Conservation (phyloP, 2,113 vertebrate species). For the Corythaixoides concolor region DNA sequence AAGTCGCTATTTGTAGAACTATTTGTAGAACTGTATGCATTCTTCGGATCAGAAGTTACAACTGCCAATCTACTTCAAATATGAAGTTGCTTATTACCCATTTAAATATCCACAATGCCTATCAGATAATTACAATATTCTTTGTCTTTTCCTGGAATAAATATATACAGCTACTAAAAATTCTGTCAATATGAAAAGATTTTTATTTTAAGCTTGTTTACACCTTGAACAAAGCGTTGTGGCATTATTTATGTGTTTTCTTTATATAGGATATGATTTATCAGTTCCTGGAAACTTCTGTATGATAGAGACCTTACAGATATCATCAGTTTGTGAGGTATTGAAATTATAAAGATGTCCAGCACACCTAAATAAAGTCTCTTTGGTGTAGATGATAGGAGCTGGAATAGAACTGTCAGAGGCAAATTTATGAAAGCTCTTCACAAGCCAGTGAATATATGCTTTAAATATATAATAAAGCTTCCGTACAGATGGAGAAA, state of each 20-base stretch:
- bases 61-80: background rate
- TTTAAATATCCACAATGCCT: background rate
- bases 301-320: background rate
- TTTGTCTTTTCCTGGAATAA: background rate
- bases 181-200: background rate
- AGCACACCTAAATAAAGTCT: slow-evolving; percentile 44
- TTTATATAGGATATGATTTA: background rate
- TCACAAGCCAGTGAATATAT: slow-evolving; percentile 2
- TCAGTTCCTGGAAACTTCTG: background rate
- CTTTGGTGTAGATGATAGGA: slow-evolving; percentile 39
- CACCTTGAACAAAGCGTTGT: background rate
- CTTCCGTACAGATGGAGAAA: background rate
- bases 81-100: background rate
- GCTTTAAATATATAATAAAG: slow-evolving; percentile 61
- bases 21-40: background rate
- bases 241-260: background rate
- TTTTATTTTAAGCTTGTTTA: background rate
- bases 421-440: slow-evolving; percentile 54
- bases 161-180: background rate
- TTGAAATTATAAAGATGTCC: slow-evolving; percentile 47
- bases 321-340: background rate
- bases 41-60: background rate
- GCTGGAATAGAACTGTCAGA: slow-evolving; percentile 37
- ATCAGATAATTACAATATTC: background rate
- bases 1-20: background rate